Base-by-base conservation (phyloP, 2,888 invertebrate species). In the Leptopilina syphax region DNA sequence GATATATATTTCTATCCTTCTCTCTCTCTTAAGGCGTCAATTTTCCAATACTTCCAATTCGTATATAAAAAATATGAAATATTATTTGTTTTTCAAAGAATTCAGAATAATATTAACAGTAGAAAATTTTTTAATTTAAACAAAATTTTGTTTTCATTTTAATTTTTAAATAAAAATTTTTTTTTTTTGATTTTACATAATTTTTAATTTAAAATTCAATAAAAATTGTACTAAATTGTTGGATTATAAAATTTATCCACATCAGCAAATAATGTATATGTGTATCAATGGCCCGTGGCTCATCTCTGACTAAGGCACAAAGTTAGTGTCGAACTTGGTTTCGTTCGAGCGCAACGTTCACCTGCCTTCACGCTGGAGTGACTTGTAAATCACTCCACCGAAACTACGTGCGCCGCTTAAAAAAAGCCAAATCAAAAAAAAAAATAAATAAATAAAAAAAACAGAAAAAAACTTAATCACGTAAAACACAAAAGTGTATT, bases 361-460 rank as follows among this genome's bases (percentile, higher is more conserved):
- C 91, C 91, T 90, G 90, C 90, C 89, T 90, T 89, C 87, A 89
- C 90, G 91, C 87, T 89, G 89, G 89, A 90, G 88, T 90, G 89
- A 91, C 88, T 90, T 90, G 89, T 90, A 91, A 91, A 90, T 91
- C 91, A 90, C 88, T 90, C 89, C 90, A 89, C 86, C 87, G 86
- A 90, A 89, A 90, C 89, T 89, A 86, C 88, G 88, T 88, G 88
- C 85, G 84, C 87, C 82, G 81, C 79, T 60, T 3, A 63, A 81
- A 84, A 70, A 70, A 70, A 50, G 47, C 34, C 3, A 34, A 34
- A 34, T 34, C 3, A 34, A 34, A 34, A 27, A 34, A 27, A 34
- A 34, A 34, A 34, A 34, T 34, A 4, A 18, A 18, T 18, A 41
- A 41, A 41, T 41, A 41, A 41, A 41, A 1, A 47, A 47, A 47